Percentiles rank a stretch among this genome's conserved stretches.
These are phyloP conservation scores for Aphidius colemani DNA, from an alignment of 2,888 invertebrate species.

Conservation along the genomic window DNA sequence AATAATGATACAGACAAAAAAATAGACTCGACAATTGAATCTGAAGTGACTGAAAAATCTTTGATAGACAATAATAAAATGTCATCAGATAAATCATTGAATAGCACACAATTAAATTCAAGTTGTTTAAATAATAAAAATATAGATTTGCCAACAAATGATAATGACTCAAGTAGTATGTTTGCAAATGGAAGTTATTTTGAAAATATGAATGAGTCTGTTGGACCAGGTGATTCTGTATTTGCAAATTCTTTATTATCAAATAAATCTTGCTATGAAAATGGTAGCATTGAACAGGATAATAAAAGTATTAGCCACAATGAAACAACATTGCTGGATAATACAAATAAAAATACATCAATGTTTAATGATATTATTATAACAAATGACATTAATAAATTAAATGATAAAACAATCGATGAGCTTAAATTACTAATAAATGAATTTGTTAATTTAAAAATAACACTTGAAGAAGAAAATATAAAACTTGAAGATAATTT, in stretches of 20 bases:
- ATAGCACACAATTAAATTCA: conserved; percentile 2
- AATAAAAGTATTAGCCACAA: conserved; percentile 8
- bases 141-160: neutral
- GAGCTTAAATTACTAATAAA: conserved; percentile 30
- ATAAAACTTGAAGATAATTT: conserved; percentile 40
- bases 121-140: conserved; percentile 11
- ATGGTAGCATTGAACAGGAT: conserved; percentile 8
- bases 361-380: too few relatives aligned
- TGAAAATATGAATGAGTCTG: conserved; percentile 41
- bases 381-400: conserved; percentile 12
- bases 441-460: conserved; percentile 35
- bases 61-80: neutral
- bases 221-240: conserved; percentile 24
- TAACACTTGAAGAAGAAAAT: conserved; percentile 43
- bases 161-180: conserved; percentile 44
- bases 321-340: neutral
- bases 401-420: conserved; percentile 27
- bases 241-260: conserved; percentile 21
- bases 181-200: conserved; percentile 47
- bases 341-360: too few relatives aligned
- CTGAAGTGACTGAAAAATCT: neutral
- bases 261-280: conserved; percentile 5
- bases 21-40: neutral
- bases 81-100: neutral
- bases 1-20: too few relatives aligned